Evolutionary conservation across 1,140 invertebrate genomes (phyloP).

Genomic region (Anoplolepis gracilipes): DNA sequence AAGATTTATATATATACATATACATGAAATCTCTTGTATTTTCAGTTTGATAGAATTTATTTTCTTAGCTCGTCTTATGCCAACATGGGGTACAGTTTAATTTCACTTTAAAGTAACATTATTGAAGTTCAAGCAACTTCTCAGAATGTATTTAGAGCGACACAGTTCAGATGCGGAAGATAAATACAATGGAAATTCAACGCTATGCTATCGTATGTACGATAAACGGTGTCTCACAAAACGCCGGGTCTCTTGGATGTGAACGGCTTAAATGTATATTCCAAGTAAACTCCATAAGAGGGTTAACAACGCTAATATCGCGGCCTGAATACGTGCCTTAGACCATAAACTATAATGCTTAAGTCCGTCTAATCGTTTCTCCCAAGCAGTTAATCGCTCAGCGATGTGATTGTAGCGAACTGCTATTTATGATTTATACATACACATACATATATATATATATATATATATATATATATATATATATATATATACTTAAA

Average conservation of each 20-base stretch:
- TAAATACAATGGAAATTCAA: slow-evolving; percentile 56
- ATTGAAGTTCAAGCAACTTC: slow-evolving; percentile 6
- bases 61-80: neutral
- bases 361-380: slow-evolving; percentile 58
- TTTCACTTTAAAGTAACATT: slow-evolving; percentile 23
- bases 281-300: slow-evolving; percentile 62
- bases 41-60: too few species aligned
- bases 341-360: slow-evolving; percentile 56
- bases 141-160: slow-evolving; percentile 36
- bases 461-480: too few species aligned
- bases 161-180: slow-evolving; percentile 30
- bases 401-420: slow-evolving; percentile 18
- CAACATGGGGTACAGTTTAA: neutral
- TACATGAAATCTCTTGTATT: too few species aligned
- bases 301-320: slow-evolving; percentile 61
- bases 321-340: slow-evolving; percentile 57
- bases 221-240: slow-evolving; percentile 50
- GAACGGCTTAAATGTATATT: slow-evolving; percentile 61
- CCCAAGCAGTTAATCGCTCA: slow-evolving; percentile 49
- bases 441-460: too few species aligned
- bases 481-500: too few species aligned
- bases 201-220: slow-evolving; percentile 6
- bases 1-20: too few species aligned
- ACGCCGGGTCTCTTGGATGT: slow-evolving; percentile 46
- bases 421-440: slow-evolving; percentile 46